phyloP scores from a whole-genome alignment of 2,797 vertebrate species.

The Hemibagrus guttatus region DNA sequence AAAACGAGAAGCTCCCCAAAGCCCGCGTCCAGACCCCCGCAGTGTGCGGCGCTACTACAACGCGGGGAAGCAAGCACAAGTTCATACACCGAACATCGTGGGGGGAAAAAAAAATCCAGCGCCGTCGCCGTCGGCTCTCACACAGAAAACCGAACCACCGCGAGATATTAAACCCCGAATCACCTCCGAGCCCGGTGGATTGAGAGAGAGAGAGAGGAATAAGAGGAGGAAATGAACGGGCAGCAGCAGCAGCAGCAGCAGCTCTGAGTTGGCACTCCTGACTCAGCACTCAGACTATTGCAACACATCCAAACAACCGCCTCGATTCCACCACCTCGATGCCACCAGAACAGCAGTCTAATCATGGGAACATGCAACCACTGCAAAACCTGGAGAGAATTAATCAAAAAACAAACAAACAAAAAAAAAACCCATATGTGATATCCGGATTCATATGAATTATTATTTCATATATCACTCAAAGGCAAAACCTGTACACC shows the following conservation, averaged over 20 bases:
- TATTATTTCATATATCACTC: neutral
- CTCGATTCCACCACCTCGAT: slow-evolving; percentile 38
- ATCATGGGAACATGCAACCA: neutral
- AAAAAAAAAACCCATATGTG: neutral
- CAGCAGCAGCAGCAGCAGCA: slow-evolving; percentile 15
- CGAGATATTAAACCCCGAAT: neutral
- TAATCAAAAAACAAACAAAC: neutral
- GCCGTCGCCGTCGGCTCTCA: slow-evolving; percentile 4
- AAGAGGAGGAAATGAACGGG: neutral
- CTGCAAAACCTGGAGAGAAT: neutral
- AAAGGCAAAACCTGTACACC: neutral
- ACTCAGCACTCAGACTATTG: slow-evolving; percentile 69
- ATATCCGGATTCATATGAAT: neutral
- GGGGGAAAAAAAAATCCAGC: slow-evolving; percentile 46
- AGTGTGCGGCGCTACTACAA: slow-evolving; percentile 34
- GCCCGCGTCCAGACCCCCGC: slow-evolving; percentile 27
- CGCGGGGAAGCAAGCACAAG: slow-evolving; percentile 54
- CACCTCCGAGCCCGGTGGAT: neutral
- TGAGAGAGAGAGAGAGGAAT: neutral
- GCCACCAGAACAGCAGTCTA: neutral
- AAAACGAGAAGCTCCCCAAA: slow-evolving; percentile 13
- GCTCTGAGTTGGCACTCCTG: slow-evolving; percentile 62
- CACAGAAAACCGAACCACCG: neutral
- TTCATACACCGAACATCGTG: slow-evolving; percentile 51
- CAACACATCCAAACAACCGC: slow-evolving; percentile 34